Evolutionary conservation across 2,797 vertebrate species (phyloP).

Genomic region (Phyllotis vaccarum): DNA sequence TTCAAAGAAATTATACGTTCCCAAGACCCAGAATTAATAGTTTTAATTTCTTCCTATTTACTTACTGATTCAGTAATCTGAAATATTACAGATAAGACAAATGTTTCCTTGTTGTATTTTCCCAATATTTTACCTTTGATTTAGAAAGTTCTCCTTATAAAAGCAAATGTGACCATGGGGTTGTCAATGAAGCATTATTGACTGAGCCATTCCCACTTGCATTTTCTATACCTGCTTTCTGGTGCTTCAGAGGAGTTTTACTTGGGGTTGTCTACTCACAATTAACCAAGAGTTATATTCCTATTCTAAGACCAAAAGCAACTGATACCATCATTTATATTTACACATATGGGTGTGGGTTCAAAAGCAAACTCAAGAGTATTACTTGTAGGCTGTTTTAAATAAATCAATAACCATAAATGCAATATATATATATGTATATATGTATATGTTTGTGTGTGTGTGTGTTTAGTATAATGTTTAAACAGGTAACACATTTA

Average conservation of each 20-base stretch:
- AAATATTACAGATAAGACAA: background rate
- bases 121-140: background rate
- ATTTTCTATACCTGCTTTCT: background rate
- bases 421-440: background rate
- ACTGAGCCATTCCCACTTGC: too few relatives aligned
- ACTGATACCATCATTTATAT: background rate
- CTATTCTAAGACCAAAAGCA: background rate
- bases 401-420: background rate
- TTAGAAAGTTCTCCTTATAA: background rate
- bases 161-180: background rate
- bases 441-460: too few relatives aligned
- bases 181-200: too few relatives aligned
- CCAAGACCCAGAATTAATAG: background rate
- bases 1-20: background rate
- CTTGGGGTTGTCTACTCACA: background rate
- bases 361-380: background rate
- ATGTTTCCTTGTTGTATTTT: background rate
- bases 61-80: background rate
- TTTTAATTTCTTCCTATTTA: background rate
- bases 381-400: background rate
- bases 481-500: background rate
- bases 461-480: background rate
- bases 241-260: background rate
- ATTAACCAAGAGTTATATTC: background rate
- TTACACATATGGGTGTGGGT: background rate